Evolutionary conservation across 2,113 vertebrate genomes (phyloP).

Genomic region (Sander vitreus): DNA sequence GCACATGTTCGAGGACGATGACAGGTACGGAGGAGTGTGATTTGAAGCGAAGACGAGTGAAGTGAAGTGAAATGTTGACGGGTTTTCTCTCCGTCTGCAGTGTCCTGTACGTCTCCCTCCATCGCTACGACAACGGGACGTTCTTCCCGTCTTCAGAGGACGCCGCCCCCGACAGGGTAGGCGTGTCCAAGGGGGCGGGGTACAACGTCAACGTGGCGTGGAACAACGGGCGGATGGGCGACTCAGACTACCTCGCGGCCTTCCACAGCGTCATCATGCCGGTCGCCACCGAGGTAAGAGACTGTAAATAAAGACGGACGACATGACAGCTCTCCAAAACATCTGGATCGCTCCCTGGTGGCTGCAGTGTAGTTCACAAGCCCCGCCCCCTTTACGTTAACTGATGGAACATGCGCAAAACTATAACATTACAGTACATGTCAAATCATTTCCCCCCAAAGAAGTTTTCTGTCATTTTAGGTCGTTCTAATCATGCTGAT

Average conservation of each 20-base stretch:
- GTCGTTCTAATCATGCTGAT: too few relatives aligned
- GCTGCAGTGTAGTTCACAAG: too few relatives aligned
- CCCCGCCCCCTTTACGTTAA: too few relatives aligned
- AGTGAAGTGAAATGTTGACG: not conserved
- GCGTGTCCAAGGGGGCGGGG: constrained; percentile 82
- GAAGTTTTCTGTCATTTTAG: too few relatives aligned
- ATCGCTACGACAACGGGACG: constrained; percentile 89
- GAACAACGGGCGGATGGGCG: constrained; percentile 88
- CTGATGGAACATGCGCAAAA: too few relatives aligned
- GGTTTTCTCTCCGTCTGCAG: constrained; percentile 56
- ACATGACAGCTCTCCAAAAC: too few relatives aligned
- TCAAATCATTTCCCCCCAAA: too few relatives aligned
- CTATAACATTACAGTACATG: too few relatives aligned
- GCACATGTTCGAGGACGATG: constrained; percentile 90
- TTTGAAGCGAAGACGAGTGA: not conserved
- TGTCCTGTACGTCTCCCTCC: constrained; percentile 91
- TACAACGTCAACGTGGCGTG: constrained; percentile 92
- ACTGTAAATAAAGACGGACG: too few relatives aligned
- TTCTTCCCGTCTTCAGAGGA: constrained; percentile 91
- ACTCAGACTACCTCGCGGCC: constrained; percentile 89
- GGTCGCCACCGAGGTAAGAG: constrained; percentile 87
- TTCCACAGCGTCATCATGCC: constrained; percentile 90
- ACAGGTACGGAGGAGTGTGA: constrained; percentile 80
- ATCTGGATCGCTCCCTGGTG: too few relatives aligned
- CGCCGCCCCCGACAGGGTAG: constrained; percentile 81